Base-by-base conservation (phyloP, 2,113 vertebrate species). In the Aptenodytes patagonicus region DNA sequence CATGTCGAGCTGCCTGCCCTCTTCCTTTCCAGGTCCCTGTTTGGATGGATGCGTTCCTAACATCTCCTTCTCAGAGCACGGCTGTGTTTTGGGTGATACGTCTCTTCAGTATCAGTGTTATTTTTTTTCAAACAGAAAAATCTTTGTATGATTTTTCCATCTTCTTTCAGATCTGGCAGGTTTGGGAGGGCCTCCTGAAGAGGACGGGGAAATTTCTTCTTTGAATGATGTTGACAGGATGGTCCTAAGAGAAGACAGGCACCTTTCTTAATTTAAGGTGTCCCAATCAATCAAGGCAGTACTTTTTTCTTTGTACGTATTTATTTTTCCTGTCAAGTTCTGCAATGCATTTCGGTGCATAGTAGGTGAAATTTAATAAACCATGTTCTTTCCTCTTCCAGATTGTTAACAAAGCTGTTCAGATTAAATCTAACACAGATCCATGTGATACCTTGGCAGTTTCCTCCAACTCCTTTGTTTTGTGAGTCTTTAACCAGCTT, bases 401-500 rank as follows among this genome's bases (percentile, higher is more conserved):
- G 76, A 36, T 60, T 3, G 3, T 65, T 89, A 75, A 31, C 73
- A 84, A 82, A 89, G 28, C 76, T 75, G 38, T 71, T 94, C 29
- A 75, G 92, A 66, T 92, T 11, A 51, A 89, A 61, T 52, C 71
- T 64, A 73, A 13, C 72, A 1, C 51, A 75, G 88, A 90, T 83
- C 83, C 80, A 2, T 36, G 69, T 10, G 83, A 75, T 66, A 92
- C 68, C 68, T 73, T 58, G 86, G 89, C 83, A 79, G 24, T 76
- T 91, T 62, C 66, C 46, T 69, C 75, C 85, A 58, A 3, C n/a
- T 88, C 62, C 73, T 93, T 77, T 88, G 61, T 93, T 87, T 83
- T 47, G 21, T 2, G 31, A 78, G 38, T 51, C 68, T 54, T 47
- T 52, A 15, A 60, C 42, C 55, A 26, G 44, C 44, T 79, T 87